These are phyloP conservation scores for Otolemur crassicaudatus DNA, from an alignment of 2,797 vertebrate genomes.

Conservation along the genomic window DNA sequence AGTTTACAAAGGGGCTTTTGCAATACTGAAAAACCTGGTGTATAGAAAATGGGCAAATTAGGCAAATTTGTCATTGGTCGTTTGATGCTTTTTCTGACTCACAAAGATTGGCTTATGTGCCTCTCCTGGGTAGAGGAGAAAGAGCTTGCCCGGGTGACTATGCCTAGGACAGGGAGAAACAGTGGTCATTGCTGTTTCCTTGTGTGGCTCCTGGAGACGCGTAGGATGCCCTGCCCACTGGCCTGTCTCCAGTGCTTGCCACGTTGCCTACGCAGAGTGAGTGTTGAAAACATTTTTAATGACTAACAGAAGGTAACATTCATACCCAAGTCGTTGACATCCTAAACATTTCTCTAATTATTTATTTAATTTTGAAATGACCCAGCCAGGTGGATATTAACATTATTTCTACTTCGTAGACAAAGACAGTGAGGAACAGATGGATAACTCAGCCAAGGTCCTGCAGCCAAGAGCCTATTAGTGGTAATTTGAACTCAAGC, in stretches of 20 bases:
- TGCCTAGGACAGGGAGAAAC: too few relatives aligned
- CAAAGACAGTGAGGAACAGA: neutral
- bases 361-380: slow-evolving; percentile 42
- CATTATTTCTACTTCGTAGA: neutral
- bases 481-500: neutral
- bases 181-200: neutral
- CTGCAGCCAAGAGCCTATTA: neutral
- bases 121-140: neutral
- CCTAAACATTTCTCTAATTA: neutral
- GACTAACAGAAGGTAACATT: neutral
- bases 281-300: neutral
- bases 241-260: neutral
- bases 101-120: neutral
- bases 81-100: neutral
- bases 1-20: neutral
- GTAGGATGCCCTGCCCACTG: neutral
- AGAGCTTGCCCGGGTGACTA: rapidly evolving
- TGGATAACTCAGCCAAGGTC: neutral
- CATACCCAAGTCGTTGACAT: neutral
- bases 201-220: neutral
- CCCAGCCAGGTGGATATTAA: neutral
- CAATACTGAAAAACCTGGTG: neutral
- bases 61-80: neutral
- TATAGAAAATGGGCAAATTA: neutral
- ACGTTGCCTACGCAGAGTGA: neutral